Conservation (phyloP, 2,888 invertebrate species). For the Eupsilia transversa region DNA sequence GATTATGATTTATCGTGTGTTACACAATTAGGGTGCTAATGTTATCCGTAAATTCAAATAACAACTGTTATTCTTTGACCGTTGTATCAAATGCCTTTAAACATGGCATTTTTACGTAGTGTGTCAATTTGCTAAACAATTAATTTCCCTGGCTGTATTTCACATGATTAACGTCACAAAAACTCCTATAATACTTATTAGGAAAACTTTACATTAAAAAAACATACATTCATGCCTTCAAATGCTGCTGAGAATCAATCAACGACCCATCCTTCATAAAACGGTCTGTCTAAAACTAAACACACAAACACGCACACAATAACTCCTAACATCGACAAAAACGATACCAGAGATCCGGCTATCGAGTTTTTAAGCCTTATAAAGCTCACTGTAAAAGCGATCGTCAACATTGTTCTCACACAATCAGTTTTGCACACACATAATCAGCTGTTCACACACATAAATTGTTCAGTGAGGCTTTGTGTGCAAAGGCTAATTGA, state of each 20-base stretch:
- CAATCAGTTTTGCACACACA: constrained; percentile 73
- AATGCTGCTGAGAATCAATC: neutral
- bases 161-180: neutral
- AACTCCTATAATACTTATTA: neutral
- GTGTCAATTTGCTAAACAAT: neutral
- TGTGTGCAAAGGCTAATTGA: constrained; percentile 85
- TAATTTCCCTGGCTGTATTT: neutral
- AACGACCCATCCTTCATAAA: neutral
- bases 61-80: neutral
- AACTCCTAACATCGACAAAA: constrained; percentile 39
- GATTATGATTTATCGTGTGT: no score
- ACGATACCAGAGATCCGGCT: constrained; percentile 47
- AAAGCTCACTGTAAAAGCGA: constrained; percentile 68
- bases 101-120: neutral
- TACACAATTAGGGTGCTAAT: no score
- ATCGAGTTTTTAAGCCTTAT: constrained; percentile 65
- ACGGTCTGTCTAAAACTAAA: constrained; percentile 10
- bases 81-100: neutral
- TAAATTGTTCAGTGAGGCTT: constrained; percentile 75
- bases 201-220: no score
- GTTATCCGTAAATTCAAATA: no score
- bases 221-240: no score
- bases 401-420: constrained; percentile 68
- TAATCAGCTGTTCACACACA: constrained; percentile 75
- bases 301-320: constrained; percentile 25